phyloP scores from a whole-genome alignment of 2,888 invertebrate genomes.

The Andrena minutula region DNA sequence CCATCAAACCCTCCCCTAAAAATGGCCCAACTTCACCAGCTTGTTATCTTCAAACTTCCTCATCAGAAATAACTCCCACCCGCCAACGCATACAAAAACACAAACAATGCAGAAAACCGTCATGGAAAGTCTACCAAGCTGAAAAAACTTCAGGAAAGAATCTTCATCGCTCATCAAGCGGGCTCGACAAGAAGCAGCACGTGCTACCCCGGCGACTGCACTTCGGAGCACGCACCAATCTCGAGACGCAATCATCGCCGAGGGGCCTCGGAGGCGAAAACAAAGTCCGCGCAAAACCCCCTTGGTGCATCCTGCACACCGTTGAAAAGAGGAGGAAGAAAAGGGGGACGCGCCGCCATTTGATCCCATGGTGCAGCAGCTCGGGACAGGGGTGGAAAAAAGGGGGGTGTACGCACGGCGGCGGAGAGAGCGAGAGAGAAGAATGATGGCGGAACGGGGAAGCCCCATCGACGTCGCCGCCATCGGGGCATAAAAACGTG shows the following conservation, averaged over 20 bases:
- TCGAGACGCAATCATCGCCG: constrained; percentile 6
- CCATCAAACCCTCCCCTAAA: no score
- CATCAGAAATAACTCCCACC: no score
- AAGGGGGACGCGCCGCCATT: background rate
- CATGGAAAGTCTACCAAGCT: no score
- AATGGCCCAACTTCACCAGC: no score
- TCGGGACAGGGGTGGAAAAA: constrained; percentile 4
- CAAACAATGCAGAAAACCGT: background rate
- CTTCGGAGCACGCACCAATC: background rate
- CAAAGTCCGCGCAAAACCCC: constrained; percentile 9
- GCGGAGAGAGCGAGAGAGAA: constrained; percentile 5
- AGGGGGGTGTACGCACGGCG: background rate
- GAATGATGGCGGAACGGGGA: constrained; percentile 55
- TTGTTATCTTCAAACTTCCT: no score
- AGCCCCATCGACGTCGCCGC: constrained; percentile 70
- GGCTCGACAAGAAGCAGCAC: no score
- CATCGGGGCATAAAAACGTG: constrained; percentile 76
- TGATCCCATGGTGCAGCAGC: constrained; percentile 2
- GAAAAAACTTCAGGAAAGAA: no score
- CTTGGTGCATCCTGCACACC: background rate
- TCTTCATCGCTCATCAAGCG: no score
- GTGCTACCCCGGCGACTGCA: background rate
- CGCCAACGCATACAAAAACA: no score
- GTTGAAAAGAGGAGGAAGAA: constrained; percentile 15
- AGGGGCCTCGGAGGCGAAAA: background rate